phyloP scores from a whole-genome alignment of 1,140 invertebrate genomes.

The Drosophila auraria region DNA sequence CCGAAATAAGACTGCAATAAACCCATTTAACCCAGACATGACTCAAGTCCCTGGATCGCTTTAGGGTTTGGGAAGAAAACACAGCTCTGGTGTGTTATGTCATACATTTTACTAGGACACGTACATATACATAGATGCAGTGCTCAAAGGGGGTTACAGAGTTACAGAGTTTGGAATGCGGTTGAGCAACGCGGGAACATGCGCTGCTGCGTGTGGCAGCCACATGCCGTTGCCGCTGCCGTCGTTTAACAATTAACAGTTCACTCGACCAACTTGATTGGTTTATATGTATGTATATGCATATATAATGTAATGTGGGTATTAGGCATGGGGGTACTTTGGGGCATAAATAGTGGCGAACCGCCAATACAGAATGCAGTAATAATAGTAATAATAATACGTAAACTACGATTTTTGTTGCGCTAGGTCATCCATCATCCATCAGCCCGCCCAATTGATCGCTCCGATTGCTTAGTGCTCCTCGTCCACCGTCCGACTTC shows the following conservation, averaged over 20 bases:
- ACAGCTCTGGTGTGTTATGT: constrained; percentile 28
- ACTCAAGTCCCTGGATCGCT: neutral
- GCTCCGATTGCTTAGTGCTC: constrained; percentile 23
- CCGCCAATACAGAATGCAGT: constrained; percentile 39
- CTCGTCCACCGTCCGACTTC: constrained; percentile 1
- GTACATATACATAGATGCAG: constrained; percentile 46
- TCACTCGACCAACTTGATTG: constrained; percentile 26
- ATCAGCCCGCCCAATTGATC: constrained; percentile 6
- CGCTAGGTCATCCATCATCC: constrained; percentile 20
- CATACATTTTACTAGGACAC: constrained; percentile 56
- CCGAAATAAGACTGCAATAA: too few relatives aligned
- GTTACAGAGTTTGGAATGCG: constrained; percentile 47
- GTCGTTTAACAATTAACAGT: constrained; percentile 46
- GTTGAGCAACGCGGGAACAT: neutral
- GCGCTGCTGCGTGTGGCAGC: neutral
- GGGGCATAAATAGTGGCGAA: constrained; percentile 36
- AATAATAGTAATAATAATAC: constrained; percentile 64
- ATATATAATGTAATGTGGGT: constrained; percentile 37
- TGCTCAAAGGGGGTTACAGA: constrained; percentile 34
- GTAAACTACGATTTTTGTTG: constrained; percentile 51
- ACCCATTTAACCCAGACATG: too few relatives aligned
- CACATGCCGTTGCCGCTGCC: neutral
- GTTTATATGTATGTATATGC: constrained; percentile 26
- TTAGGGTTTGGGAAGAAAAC: neutral
- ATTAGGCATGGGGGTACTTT: constrained; percentile 14